These are phyloP conservation scores for Endomychus coccineus DNA, from an alignment of 2,888 invertebrate genomes.

Conservation along the genomic window DNA sequence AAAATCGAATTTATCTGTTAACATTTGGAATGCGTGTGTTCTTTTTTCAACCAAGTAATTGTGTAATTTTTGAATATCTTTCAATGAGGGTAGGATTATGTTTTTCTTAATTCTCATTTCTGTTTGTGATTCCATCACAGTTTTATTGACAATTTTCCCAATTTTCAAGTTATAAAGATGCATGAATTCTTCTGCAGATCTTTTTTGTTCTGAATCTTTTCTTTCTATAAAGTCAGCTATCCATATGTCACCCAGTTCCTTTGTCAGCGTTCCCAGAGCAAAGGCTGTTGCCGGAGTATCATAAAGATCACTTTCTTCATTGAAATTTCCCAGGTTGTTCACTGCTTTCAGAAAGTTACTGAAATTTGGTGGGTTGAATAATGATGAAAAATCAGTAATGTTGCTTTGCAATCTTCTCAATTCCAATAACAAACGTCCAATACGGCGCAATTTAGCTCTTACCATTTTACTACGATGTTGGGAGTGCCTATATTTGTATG, in stretches of 20 bases:
- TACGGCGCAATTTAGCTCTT: constrained; percentile 5
- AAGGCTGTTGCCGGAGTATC: constrained; percentile 8
- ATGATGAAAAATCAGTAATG: constrained; percentile 7
- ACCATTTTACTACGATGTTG: constrained; percentile 5
- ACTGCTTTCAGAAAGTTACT: constrained; percentile 5
- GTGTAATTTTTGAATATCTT: constrained; percentile 12
- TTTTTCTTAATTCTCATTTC: constrained; percentile 13
- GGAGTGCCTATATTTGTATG: constrained; percentile 2
- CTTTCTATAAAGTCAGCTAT: constrained; percentile 3
- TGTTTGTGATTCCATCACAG: constrained; percentile 6
- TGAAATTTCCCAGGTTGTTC: constrained; percentile 5
- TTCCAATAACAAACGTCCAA: constrained; percentile 10
- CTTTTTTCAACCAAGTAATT: constrained; percentile 7
- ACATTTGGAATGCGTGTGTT: neutral
- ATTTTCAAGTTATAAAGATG: constrained; percentile 3
- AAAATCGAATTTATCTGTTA: constrained; percentile 8
- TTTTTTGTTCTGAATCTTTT: constrained; percentile 4
- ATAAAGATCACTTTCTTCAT: constrained; percentile 8
- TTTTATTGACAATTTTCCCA: constrained; percentile 8
- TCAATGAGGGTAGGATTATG: constrained; percentile 8
- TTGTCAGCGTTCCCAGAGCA: constrained; percentile 4
- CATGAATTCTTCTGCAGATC: constrained; percentile 10
- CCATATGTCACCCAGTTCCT: constrained; percentile 4
- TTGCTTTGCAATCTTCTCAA: constrained; percentile 1
- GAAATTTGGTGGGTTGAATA: constrained; percentile 4